A percentile compares a stretch with the other conserved stretches of the same genome.
phyloP scores from a whole-genome alignment of 35 echinoderm and acorn worm species.

The Stichopus chloronotus region DNA sequence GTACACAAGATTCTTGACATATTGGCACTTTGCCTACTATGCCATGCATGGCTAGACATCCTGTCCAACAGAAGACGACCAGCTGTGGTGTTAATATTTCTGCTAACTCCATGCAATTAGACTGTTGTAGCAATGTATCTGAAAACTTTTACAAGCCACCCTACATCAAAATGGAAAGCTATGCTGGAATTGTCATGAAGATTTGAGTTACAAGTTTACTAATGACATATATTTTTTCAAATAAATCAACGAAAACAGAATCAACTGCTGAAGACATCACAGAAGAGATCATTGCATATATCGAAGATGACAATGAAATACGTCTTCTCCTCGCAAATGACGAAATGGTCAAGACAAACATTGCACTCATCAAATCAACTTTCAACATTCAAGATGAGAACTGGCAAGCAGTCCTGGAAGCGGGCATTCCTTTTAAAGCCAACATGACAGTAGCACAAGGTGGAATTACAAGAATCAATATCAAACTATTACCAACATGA shows the following conservation, averaged over 20 bases:
- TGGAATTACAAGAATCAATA: background rate
- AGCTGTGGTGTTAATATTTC: no score
- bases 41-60: no score
- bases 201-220: background rate
- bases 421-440: background rate
- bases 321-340: conserved; percentile 1
- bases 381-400: conserved; percentile 8
- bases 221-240: background rate
- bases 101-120: no score
- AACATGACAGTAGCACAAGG: background rate
- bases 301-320: background rate
- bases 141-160: background rate
- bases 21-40: no score
- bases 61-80: no score
- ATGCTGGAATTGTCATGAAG: no score
- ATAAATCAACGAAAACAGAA: conserved; percentile 10
- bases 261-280: background rate
- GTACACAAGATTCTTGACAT: no score
- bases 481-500: no score
- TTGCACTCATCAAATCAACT: background rate
- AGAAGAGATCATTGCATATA: background rate
- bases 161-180: background rate
- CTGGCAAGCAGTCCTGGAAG: background rate
- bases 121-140: no score
- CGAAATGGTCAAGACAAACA: background rate